Conservation (phyloP, 2,113 vertebrate species). For the Rhipidura dahli region DNA sequence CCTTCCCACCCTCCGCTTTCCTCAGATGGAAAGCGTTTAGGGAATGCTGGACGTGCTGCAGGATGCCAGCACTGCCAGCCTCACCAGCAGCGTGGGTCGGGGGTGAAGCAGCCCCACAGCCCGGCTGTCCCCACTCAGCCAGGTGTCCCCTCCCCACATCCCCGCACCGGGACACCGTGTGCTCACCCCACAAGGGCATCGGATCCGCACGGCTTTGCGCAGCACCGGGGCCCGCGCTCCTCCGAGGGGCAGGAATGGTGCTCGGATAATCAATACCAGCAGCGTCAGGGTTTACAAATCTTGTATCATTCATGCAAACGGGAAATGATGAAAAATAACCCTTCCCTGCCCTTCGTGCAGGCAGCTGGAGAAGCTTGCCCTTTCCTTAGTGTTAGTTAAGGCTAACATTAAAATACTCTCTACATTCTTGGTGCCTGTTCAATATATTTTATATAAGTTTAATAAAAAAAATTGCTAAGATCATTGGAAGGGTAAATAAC, state of each 20-base stretch:
- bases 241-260: not conserved
- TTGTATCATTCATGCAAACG: not conserved
- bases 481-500: constrained; percentile 73
- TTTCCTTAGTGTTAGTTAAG: constrained; percentile 53
- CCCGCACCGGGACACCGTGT: fast-evolving
- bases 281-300: not conserved
- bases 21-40: constrained; percentile 72
- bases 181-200: fast-evolving
- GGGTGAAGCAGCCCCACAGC: not conserved
- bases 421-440: constrained; percentile 8
- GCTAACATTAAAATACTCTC: constrained; percentile 40
- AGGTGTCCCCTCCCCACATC: not conserved
- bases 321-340: not conserved
- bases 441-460: constrained; percentile 60
- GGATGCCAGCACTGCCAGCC: constrained; percentile 72
- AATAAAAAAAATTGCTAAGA: constrained; percentile 65
- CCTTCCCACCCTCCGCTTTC: constrained; percentile 34
- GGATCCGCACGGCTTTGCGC: fast-evolving
- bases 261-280: not conserved
- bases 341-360: constrained; percentile 7
- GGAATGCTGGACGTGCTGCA: constrained; percentile 62
- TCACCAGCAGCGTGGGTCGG: constrained; percentile 61
- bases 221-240: not conserved
- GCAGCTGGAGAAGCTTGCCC: constrained; percentile 21
- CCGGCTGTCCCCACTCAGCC: fast-evolving